Evolutionary conservation across 2,888 invertebrate species (phyloP).

Genomic region (Aphodius sticticus): DNA sequence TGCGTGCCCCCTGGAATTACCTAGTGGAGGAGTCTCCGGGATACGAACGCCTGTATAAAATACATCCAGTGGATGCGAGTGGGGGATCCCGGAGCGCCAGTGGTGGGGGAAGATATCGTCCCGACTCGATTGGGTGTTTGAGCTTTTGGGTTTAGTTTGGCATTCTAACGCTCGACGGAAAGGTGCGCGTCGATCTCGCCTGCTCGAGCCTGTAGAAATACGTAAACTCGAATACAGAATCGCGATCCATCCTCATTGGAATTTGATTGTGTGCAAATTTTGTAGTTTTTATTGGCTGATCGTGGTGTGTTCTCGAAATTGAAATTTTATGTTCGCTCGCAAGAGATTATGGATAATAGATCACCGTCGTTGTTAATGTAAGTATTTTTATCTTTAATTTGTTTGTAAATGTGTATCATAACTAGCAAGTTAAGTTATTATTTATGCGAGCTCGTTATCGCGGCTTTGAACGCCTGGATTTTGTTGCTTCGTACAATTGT

Average conservation of each 20-base stretch:
- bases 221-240: conserved; percentile 5
- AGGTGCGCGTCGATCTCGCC: conserved; percentile 1
- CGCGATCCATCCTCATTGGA: conserved; percentile 12
- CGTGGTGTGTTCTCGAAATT: conserved; percentile 14
- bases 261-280: conserved; percentile 17
- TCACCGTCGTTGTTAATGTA: conserved; percentile 14
- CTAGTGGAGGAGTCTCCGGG: conserved; percentile 31
- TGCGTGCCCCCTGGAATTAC: not conserved
- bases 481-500: too few relatives aligned
- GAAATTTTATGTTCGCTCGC: conserved; percentile 14
- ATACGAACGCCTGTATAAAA: conserved; percentile 37
- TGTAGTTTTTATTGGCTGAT: not conserved
- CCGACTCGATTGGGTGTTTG: conserved; percentile 39
- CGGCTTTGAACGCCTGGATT: too few relatives aligned
- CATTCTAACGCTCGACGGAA: conserved; percentile 28
- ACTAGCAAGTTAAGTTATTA: too few relatives aligned
- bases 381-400: not conserved
- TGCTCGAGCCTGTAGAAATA: not conserved
- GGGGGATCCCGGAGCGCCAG: conserved; percentile 30
- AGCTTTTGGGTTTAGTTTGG: conserved; percentile 37
- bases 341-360: conserved; percentile 18
- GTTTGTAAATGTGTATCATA: not conserved
- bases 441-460: too few relatives aligned
- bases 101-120: conserved; percentile 37
- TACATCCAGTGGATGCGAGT: conserved; percentile 38